Conservation (phyloP, 2,113 vertebrate species). For the Xenopus borealis region DNA sequence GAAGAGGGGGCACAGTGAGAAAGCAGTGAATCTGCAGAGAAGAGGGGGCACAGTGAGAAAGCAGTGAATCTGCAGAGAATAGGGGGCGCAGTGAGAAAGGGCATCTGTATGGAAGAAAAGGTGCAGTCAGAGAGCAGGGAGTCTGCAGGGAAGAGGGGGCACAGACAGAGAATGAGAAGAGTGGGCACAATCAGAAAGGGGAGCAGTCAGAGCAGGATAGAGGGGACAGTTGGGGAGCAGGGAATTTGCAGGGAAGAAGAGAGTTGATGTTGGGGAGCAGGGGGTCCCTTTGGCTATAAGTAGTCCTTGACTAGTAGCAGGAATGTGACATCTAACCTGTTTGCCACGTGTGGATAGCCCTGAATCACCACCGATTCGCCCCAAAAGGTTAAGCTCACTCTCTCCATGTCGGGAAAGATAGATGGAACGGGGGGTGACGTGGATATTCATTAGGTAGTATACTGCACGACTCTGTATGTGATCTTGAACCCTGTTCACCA, state of each 20-base stretch:
- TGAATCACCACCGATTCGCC: conserved; percentile 77
- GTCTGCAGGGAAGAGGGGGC: background rate
- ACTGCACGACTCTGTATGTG: conserved; percentile 88
- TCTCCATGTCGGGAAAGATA: conserved; percentile 88
- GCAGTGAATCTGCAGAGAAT: background rate
- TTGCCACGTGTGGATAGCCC: conserved; percentile 71
- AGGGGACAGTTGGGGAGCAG: background rate
- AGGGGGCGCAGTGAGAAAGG: conserved; percentile 12
- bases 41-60: no score
- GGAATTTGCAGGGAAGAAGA: background rate
- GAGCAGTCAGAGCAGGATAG: background rate
- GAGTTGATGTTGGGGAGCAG: no score
- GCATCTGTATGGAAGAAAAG: no score
- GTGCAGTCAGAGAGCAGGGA: background rate
- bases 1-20: no score
- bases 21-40: no score
- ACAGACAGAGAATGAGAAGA: no score
- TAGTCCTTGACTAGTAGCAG: no score
- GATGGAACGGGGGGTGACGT: conserved; percentile 82
- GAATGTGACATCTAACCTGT: conserved; percentile 57
- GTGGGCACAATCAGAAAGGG: background rate
- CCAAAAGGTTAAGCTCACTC: conserved; percentile 82
- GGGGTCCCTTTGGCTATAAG: no score
- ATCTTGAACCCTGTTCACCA: conserved; percentile 86
- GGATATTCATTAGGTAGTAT: conserved; percentile 94